Evolutionary conservation across 2,888 invertebrate species (phyloP).

Genomic region (Drosophila maculinotata): DNA sequence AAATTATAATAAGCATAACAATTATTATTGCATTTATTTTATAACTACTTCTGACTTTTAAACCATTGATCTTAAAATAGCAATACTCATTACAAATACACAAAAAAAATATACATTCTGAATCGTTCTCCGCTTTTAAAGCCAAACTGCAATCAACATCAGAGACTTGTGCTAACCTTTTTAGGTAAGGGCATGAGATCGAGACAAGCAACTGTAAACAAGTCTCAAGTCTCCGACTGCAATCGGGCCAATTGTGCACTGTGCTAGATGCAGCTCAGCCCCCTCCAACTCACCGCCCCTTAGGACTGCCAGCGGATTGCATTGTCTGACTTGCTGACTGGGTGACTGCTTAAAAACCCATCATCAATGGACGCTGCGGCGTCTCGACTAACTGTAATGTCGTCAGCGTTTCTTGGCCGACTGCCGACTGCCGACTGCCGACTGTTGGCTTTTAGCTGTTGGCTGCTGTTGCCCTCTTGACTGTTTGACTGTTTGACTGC

Average conservation of each 20-base stretch:
- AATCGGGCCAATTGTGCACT: slow-evolving; percentile 66
- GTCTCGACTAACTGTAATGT: slow-evolving; percentile 74
- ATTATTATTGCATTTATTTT: no score
- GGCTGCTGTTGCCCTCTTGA: not conserved
- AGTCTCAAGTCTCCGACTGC: slow-evolving; percentile 29
- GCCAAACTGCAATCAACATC: slow-evolving; percentile 24
- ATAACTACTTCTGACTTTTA: not conserved
- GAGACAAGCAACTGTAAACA: slow-evolving; percentile 30
- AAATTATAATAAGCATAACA: no score
- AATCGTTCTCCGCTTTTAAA: slow-evolving; percentile 1
- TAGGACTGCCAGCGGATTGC: slow-evolving; percentile 6
- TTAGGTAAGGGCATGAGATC: slow-evolving; percentile 64
- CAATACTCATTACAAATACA: not conserved
- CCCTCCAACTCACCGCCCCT: not conserved
- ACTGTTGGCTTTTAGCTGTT: not conserved
- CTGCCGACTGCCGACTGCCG: slow-evolving; percentile 18
- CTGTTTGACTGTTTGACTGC: slow-evolving; percentile 47
- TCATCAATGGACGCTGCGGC: slow-evolving; percentile 53
- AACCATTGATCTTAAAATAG: not conserved
- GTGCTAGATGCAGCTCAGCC: slow-evolving; percentile 53
- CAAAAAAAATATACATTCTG: slow-evolving; percentile 1
- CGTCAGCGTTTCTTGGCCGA: slow-evolving; percentile 63
- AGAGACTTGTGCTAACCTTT: slow-evolving; percentile 40
- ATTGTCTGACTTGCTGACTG: slow-evolving; percentile 42
- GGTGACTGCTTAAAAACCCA: slow-evolving; percentile 54